Evolutionary conservation across 2,888 invertebrate species (phyloP).

Genomic region (Dicroscelio sp.): DNA sequence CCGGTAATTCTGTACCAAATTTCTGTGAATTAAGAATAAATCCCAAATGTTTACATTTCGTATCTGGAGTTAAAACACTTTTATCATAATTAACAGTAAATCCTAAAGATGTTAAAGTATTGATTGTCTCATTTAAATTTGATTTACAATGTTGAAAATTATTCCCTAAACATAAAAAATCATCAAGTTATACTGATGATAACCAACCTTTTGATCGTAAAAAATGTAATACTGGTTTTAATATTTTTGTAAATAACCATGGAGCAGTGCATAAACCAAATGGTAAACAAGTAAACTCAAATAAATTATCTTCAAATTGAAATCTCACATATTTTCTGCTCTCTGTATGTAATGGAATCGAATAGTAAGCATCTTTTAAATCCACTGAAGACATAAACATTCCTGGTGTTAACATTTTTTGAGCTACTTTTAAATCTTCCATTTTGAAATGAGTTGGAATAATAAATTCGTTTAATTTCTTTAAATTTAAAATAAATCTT

Average conservation of each 20-base stretch:
- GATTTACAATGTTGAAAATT: background rate
- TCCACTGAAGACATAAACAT: background rate
- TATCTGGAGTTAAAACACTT: background rate
- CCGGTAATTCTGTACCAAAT: slow-evolving; percentile 1
- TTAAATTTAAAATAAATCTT: background rate
- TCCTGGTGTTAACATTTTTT: background rate
- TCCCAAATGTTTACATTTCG: slow-evolving; percentile 17
- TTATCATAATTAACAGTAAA: slow-evolving; percentile 3
- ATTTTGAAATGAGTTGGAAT: background rate
- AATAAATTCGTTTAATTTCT: background rate
- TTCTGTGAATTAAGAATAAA: slow-evolving; percentile 13
- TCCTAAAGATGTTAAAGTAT: background rate
- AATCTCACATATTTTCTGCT: background rate
- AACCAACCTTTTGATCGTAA: slow-evolving; percentile 12
- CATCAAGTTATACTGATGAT: background rate
- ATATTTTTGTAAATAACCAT: background rate
- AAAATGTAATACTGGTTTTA: slow-evolving; percentile 14
- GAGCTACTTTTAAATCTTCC: background rate
- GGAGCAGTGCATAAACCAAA: slow-evolving; percentile 18
- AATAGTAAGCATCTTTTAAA: background rate
- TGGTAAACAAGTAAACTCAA: slow-evolving; percentile 19
- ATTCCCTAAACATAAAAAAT: background rate
- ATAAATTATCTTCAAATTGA: background rate
- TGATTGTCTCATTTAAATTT: background rate
- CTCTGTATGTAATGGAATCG: background rate